Percentiles rank a stretch among this genome's conserved stretches.
Conservation (phyloP, 2,888 invertebrate species). For the Meteorus cinctellus region DNA sequence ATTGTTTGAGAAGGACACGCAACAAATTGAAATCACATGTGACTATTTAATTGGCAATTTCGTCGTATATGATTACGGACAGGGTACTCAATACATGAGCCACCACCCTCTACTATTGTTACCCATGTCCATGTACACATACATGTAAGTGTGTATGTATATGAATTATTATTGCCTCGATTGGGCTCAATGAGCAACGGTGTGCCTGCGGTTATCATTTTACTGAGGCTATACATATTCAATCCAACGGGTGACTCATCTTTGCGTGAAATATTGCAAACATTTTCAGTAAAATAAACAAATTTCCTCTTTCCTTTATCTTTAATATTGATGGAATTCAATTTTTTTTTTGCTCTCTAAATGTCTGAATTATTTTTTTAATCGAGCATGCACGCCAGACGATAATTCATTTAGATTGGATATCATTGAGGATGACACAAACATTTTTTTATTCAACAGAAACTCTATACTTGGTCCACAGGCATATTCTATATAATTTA, state of each 20-base stretch:
- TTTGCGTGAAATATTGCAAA: slow-evolving; percentile 11
- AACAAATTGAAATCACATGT: slow-evolving; percentile 58
- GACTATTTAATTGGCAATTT: slow-evolving; percentile 58
- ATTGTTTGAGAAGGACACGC: slow-evolving; percentile 45
- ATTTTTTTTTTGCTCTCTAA: no score
- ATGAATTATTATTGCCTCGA: slow-evolving; percentile 61
- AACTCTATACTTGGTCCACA: no score
- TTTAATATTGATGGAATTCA: no score
- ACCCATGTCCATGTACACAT: slow-evolving; percentile 6
- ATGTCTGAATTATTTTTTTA: no score
- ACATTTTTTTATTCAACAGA: no score
- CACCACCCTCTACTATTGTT: slow-evolving; percentile 17
- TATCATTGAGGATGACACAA: no score
- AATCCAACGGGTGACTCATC: slow-evolving; percentile 47
- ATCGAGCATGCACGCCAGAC: no score
- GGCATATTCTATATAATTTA: no score
- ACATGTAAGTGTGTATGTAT: slow-evolving; percentile 32
- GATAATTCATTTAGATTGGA: no score
- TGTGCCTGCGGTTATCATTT: slow-evolving; percentile 55
- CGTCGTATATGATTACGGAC: slow-evolving; percentile 31
- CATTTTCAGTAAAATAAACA: slow-evolving; percentile 5
- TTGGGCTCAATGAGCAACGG: slow-evolving; percentile 64
- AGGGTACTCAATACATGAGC: slow-evolving; percentile 25
- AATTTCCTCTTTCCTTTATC: no score
- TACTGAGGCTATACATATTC: slow-evolving; percentile 44